Evolutionary conservation across 2,113 vertebrate species (phyloP), one percentile per base, ranked within the genome.

Genomic region (Anolis carolinensis): DNA sequence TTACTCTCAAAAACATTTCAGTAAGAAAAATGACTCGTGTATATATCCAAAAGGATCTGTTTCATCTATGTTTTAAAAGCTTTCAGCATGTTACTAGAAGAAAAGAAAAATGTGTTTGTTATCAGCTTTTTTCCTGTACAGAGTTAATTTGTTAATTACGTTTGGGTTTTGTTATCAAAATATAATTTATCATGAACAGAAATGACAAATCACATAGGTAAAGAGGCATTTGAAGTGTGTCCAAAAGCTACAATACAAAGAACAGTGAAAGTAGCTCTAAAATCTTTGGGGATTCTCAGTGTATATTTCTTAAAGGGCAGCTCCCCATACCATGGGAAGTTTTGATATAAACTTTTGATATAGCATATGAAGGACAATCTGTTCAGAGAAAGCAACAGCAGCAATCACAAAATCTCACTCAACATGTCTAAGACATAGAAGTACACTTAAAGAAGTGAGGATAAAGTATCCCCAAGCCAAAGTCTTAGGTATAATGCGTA

Each of bases 1-100:
- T 94, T 93, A 84, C 91, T 95, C 91, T 92, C 82, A 88, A 94
- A 94, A 89, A 86, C 79, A 90, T 78, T 91, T 86, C 86, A 90
- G 67, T 88, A 94, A 91, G 94, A 95, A 92, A 90, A 93, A 95
- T 93, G 91, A 93, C 87, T 82, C 91, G 14, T 81, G 77, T 32
- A 78, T 94, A 89, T 83, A 94, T 85, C 91, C 89, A 93, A 82
- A 93, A 94, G 85, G 76, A 84, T 75, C 87, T 93, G 89, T 94
- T 95, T 92, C 84, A 92, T 95, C 93, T 91, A 82, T 87, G n/a
- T 91, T 93, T 84, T 80, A 81, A 77, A 87, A 90, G 59, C 81
- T 93, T 95, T 95, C 90, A 92, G 63, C 25, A 0, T 87, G 70
- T 63, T 68, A 91, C 81, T 90, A 88, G 88, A 0, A 0, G 80